Percentiles rank a stretch among this genome's conserved stretches.
Evolutionary conservation across 2,113 vertebrate species (phyloP).

Genomic region (Malurus melanocephalus): DNA sequence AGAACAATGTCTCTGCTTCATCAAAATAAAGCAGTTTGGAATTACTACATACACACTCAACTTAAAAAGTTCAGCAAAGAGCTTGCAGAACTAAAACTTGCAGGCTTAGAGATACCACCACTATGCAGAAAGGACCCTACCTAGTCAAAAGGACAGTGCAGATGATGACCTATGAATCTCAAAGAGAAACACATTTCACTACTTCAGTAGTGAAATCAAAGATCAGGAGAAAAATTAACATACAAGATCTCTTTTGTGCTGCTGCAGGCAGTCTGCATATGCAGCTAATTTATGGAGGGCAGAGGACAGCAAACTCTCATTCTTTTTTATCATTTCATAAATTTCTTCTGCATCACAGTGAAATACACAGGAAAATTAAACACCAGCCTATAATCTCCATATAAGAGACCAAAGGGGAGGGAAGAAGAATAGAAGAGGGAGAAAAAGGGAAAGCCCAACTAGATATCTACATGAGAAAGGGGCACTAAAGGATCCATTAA

Average conservation of each 20-base stretch:
- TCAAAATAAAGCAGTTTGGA: background rate
- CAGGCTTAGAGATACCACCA: background rate
- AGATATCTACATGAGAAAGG: background rate
- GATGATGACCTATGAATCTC: background rate
- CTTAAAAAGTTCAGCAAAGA: background rate
- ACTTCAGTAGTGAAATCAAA: background rate
- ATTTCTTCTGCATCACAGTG: background rate
- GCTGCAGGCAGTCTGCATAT: background rate
- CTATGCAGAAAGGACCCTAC: background rate
- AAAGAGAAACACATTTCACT: background rate
- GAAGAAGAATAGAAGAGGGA: background rate
- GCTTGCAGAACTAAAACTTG: background rate
- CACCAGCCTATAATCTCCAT: background rate
- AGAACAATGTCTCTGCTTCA: background rate
- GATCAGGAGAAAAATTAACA: background rate
- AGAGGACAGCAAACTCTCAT: background rate
- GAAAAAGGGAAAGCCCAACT: background rate
- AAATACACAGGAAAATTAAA: background rate
- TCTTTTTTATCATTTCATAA: background rate
- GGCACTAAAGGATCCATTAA: background rate
- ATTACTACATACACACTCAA: background rate
- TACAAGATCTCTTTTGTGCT: accelerated
- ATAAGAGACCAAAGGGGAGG: background rate
- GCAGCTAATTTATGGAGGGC: background rate
- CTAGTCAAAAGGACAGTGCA: background rate